Percentiles rank a stretch among this genome's conserved stretches.
These are phyloP conservation scores for Scaptomyza cyrtandrae DNA, from an alignment of 2,888 invertebrate genomes.

Conservation along the genomic window DNA sequence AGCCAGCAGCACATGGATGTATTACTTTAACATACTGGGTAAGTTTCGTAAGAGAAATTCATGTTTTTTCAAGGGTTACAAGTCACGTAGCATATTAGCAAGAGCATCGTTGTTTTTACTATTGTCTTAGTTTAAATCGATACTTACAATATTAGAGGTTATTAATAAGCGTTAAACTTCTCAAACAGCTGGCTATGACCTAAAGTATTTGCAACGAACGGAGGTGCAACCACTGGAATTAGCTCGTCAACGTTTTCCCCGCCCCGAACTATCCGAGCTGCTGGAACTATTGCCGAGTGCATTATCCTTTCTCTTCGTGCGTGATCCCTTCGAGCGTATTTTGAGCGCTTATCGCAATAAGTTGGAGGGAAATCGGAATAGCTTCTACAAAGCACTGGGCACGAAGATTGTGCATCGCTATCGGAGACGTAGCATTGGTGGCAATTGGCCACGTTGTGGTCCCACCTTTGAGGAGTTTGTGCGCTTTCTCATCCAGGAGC, in stretches of 20 bases:
- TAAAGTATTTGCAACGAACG: slow-evolving; percentile 86
- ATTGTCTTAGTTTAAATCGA: too few relatives aligned
- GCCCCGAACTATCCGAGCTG: slow-evolving; percentile 88
- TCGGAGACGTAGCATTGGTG: slow-evolving; percentile 65
- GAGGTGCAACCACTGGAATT: slow-evolving; percentile 88
- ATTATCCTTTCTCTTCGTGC: slow-evolving; percentile 88
- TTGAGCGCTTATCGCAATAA: slow-evolving; percentile 90
- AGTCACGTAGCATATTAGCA: too few relatives aligned
- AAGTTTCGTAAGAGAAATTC: slow-evolving; percentile 58
- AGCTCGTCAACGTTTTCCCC: slow-evolving; percentile 89
- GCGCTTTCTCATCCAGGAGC: slow-evolving; percentile 88
- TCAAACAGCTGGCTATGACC: slow-evolving; percentile 86
- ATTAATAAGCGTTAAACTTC: too few relatives aligned
- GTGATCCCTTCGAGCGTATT: slow-evolving; percentile 90
- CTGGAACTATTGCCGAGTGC: slow-evolving; percentile 88
- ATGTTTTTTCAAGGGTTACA: too few relatives aligned
- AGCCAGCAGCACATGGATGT: slow-evolving; percentile 92
- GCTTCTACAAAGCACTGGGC: slow-evolving; percentile 89
- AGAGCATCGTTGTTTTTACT: too few relatives aligned
- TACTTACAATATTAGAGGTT: too few relatives aligned
- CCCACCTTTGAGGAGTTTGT: slow-evolving; percentile 90
- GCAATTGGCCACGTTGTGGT: slow-evolving; percentile 82
- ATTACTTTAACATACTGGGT: slow-evolving; percentile 91
- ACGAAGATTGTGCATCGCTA: slow-evolving; percentile 88
- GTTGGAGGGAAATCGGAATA: slow-evolving; percentile 89